phyloP scores from a whole-genome alignment of 2,797 vertebrate species.

The Acanthurus lineatus region DNA sequence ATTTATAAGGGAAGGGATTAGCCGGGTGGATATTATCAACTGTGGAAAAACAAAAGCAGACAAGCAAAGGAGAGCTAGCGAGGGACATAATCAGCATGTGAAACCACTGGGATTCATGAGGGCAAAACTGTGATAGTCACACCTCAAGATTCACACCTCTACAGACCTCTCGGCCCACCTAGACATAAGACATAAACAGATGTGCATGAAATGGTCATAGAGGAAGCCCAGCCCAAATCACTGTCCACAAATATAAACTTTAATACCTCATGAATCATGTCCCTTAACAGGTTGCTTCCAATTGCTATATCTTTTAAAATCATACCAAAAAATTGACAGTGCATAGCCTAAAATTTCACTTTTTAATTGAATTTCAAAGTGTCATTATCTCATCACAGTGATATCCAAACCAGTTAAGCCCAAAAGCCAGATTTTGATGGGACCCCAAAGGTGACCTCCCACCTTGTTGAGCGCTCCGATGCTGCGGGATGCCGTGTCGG shows the following conservation, averaged over 20 bases:
- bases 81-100: conserved; percentile 52
- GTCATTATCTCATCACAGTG: conserved; percentile 24
- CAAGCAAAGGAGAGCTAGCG: conserved; percentile 53
- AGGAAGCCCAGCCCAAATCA: conserved; percentile 49
- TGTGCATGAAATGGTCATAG: conserved; percentile 55
- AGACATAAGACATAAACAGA: conserved; percentile 73
- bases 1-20: conserved; percentile 70
- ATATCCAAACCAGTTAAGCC: conserved; percentile 30
- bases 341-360: conserved; percentile 5
- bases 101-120: conserved; percentile 53
- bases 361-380: background rate
- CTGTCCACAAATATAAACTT: conserved; percentile 15
- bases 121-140: conserved; percentile 65
- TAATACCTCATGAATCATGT: conserved; percentile 18
- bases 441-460: conserved; percentile 27
- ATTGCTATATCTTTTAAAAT: background rate
- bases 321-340: background rate
- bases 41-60: conserved; percentile 62
- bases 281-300: conserved; percentile 4
- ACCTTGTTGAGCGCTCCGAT: conserved; percentile 98
- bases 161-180: conserved; percentile 75
- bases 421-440: conserved; percentile 34
- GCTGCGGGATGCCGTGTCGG: conserved; percentile 95
- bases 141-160: conserved; percentile 73
- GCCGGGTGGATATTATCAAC: conserved; percentile 48